Percentiles rank a stretch among this genome's conserved stretches.
Evolutionary conservation across 1,140 invertebrate genomes (phyloP).

Genomic region (Ctenoplectra terminalis): DNA sequence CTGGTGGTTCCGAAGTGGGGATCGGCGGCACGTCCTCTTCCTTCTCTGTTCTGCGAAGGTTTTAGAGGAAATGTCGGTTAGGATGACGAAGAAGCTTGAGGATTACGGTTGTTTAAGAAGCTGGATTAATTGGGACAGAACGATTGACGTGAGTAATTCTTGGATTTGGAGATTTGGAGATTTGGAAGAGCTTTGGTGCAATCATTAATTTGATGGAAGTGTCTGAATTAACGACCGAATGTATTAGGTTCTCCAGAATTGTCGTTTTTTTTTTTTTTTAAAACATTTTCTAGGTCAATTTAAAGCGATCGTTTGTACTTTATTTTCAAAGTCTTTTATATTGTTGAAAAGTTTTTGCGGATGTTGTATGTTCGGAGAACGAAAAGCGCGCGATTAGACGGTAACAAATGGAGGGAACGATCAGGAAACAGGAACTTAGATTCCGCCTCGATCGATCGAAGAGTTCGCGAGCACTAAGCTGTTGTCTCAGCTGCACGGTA

Average conservation of each 20-base stretch:
- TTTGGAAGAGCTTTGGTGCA: not conserved
- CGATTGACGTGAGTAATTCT: not conserved
- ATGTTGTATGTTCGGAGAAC: not conserved
- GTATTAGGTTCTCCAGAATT: not conserved
- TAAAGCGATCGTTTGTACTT: not conserved
- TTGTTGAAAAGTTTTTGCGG: not conserved
- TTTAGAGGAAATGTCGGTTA: not conserved
- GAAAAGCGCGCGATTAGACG: not conserved
- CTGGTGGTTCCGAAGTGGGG: conserved; percentile 80
- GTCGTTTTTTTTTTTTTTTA: not conserved
- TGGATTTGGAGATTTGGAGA: not conserved
- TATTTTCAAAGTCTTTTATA: no score
- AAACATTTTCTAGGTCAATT: not conserved
- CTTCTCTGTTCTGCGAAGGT: conserved; percentile 74
- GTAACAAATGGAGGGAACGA: not conserved
- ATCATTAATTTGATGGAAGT: not conserved
- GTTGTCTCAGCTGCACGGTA: conserved; percentile 72
- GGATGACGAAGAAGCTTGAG: not conserved
- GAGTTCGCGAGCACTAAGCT: conserved; percentile 71
- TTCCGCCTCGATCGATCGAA: conserved; percentile 70
- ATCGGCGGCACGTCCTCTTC: conserved; percentile 81
- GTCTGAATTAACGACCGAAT: not conserved
- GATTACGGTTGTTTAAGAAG: no score
- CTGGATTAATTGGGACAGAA: not conserved
- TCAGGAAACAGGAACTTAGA: conserved; percentile 31